These are phyloP conservation scores for Lacanobia wlatinum DNA, from an alignment of 2,888 invertebrate species.

Conservation along the genomic window DNA sequence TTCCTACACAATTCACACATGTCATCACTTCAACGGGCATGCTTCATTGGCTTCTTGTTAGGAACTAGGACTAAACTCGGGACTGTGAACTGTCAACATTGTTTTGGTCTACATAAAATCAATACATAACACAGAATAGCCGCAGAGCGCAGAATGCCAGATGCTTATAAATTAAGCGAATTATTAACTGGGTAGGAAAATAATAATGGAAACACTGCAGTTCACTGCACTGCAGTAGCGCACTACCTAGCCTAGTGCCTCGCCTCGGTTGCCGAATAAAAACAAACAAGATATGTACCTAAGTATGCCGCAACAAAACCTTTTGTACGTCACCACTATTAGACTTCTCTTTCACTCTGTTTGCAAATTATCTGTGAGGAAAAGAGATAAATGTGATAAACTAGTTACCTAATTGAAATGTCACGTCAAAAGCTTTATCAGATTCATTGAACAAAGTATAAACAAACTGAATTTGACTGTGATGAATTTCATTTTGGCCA, in stretches of 20 bases:
- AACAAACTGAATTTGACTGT: conserved; percentile 12
- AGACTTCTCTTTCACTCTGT: conserved; percentile 47
- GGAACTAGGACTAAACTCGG: conserved; percentile 26
- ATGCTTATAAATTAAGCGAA: not conserved
- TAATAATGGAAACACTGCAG: conserved; percentile 15
- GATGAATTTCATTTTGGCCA: conserved; percentile 3
- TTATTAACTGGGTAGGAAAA: not conserved
- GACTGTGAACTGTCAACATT: conserved; percentile 49
- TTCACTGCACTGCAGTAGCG: conserved; percentile 22
- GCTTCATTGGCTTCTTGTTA: conserved; percentile 24
- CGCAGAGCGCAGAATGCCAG: conserved; percentile 22
- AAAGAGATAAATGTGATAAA: conserved; percentile 24
- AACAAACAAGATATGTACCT: conserved; percentile 42
- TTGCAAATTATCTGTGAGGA: not conserved
- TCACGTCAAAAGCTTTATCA: conserved; percentile 14
- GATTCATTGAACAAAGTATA: conserved; percentile 5
- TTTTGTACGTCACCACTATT: not conserved
- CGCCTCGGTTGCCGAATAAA: conserved; percentile 7
- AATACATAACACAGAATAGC: conserved; percentile 44
- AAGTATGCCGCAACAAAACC: not conserved
- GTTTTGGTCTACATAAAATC: conserved; percentile 61
- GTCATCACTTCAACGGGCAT: conserved; percentile 68
- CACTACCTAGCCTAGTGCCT: not conserved
- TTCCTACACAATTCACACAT: conserved; percentile 83
- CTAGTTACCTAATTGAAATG: not conserved